Evolutionary conservation across 2,797 vertebrate genomes (phyloP).

Genomic region (Luscinia megarhynchos): DNA sequence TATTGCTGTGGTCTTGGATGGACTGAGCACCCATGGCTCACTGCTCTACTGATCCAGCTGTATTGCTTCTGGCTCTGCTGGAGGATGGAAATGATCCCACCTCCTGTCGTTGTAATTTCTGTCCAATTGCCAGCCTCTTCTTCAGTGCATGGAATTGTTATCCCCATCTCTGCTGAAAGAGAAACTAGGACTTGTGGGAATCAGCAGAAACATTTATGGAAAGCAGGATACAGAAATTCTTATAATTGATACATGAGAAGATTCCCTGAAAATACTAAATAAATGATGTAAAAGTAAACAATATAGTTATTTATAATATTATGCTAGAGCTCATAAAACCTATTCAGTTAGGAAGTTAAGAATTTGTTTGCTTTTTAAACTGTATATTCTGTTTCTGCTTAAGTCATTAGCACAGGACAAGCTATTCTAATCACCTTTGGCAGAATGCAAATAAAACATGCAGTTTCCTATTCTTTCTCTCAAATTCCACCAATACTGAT

Average conservation of each 20-base stretch:
- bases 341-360: background rate
- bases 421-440: slow-evolving; percentile 6
- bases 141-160: background rate
- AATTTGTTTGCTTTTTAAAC: background rate
- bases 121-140: background rate
- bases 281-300: background rate
- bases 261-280: background rate
- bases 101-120: background rate
- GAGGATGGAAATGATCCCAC: background rate
- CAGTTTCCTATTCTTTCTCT: slow-evolving; percentile 1
- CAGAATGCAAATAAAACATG: background rate
- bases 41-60: background rate
- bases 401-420: slow-evolving; percentile 6
- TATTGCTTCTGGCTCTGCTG: background rate
- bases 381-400: background rate
- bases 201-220: background rate
- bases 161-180: background rate
- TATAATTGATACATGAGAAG: background rate
- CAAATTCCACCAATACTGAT: background rate
- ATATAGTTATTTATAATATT: background rate
- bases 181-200: background rate
- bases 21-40: background rate
- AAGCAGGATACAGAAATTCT: background rate
- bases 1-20: background rate
- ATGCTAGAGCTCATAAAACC: background rate